Percentiles rank a stretch among this genome's conserved stretches.
These are phyloP conservation scores for Agrotis segetum DNA, from an alignment of 2,888 invertebrate species.

Conservation along the genomic window DNA sequence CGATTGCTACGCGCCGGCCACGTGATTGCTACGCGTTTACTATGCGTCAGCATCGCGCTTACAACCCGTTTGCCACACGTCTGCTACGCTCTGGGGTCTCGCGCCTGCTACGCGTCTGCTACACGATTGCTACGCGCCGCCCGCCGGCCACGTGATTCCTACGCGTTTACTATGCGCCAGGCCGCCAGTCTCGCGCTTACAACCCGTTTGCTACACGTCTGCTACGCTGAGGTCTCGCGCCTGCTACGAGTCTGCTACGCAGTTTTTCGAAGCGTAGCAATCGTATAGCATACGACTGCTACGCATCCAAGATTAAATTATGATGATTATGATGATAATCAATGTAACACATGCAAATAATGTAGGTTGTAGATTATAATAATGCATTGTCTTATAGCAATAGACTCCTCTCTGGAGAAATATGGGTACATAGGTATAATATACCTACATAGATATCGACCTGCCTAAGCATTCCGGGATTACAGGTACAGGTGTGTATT, in stretches of 20 bases:
- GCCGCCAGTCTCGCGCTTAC: not conserved
- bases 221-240: not conserved
- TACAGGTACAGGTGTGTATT: no score
- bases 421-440: no score
- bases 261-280: fast-evolving
- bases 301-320: no score
- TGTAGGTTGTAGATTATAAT: no score
- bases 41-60: not conserved
- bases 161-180: no score
- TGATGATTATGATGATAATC: no score
- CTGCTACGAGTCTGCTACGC: not conserved
- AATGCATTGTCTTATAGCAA: no score
- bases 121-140: not conserved
- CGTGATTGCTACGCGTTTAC: not conserved
- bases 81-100: not conserved
- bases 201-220: not conserved
- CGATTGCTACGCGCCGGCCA: not conserved
- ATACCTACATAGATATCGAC: no score
- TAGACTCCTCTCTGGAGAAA: no score
- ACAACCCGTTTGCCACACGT: not conserved
- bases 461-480: no score
- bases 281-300: no score
- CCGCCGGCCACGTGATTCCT: not conserved
- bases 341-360: no score
- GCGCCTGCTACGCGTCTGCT: not conserved